Evolutionary conservation across 2,113 vertebrate species (phyloP).

Genomic region (Gallinago jamesoni): DNA sequence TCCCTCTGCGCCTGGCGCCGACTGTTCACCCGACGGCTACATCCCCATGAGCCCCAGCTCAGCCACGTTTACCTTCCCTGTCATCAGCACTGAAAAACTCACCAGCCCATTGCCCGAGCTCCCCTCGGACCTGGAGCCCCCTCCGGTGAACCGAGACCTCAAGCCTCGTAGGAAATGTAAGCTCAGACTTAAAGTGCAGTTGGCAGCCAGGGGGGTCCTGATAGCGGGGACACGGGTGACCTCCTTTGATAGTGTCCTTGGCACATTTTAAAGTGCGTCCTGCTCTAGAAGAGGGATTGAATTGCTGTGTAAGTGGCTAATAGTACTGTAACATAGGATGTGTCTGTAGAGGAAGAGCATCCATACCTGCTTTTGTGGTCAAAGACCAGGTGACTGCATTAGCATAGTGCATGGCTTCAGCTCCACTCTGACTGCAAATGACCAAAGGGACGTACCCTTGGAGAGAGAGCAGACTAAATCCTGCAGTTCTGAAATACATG

Average conservation of each 20-base stretch:
- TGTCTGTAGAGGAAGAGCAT: neutral
- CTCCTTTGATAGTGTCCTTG: neutral
- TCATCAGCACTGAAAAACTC: constrained; percentile 70
- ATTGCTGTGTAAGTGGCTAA: neutral
- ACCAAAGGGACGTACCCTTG: neutral
- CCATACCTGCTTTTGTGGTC: neutral
- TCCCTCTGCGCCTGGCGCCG: constrained; percentile 45
- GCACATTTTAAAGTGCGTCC: neutral
- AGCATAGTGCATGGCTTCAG: neutral
- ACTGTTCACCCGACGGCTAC: constrained; percentile 82
- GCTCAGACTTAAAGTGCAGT: neutral
- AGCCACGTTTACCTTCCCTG: constrained; percentile 57
- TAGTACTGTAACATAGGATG: neutral
- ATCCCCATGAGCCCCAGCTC: constrained; percentile 89
- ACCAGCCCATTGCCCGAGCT: constrained; percentile 70
- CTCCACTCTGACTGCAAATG: neutral
- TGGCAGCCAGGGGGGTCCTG: neutral
- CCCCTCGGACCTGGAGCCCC: constrained; percentile 82
- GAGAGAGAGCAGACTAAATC: neutral
- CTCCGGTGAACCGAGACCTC: constrained; percentile 92
- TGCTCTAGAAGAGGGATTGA: neutral
- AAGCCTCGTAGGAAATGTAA: constrained; percentile 93
- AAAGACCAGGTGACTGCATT: neutral
- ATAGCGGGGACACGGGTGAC: accelerated
- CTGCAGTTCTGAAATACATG: neutral